Percentiles rank a stretch among this genome's conserved stretches.
phyloP scores from a whole-genome alignment of 2,797 vertebrate species.

The Phalanger gymnotis region DNA sequence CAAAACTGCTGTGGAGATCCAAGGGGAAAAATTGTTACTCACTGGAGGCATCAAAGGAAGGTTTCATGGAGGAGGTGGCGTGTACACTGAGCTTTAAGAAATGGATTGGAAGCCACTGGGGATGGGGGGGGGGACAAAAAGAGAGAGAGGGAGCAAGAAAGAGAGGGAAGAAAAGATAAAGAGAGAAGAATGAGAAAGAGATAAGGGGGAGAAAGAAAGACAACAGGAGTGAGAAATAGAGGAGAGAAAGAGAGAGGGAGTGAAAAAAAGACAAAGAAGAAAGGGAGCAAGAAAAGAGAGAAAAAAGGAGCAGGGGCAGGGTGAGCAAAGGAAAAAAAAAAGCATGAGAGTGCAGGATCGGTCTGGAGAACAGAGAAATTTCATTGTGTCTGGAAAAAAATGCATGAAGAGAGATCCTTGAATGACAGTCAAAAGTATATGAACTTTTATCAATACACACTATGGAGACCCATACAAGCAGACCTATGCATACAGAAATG shows the following conservation, averaged over 20 bases:
- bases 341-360: not conserved
- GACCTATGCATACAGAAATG: not conserved
- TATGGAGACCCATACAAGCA: not conserved
- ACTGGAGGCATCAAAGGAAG: not conserved
- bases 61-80: not conserved
- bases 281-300: not conserved
- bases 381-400: not conserved
- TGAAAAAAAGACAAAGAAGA: not conserved
- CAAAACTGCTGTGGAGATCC: not conserved
- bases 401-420: not conserved
- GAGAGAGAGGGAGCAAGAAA: not conserved
- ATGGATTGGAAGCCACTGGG: not conserved
- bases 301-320: not conserved
- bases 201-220: slow-evolving; percentile 3
- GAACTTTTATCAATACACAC: not conserved
- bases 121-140: not conserved
- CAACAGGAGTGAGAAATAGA: no score
- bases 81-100: not conserved
- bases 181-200: not conserved
- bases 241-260: not conserved
- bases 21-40: not conserved
- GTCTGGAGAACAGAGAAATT: not conserved
- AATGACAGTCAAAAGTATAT: not conserved
- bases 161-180: not conserved
- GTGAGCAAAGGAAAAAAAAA: not conserved